phyloP scores from a whole-genome alignment of 2,888 invertebrate genomes.

The Tenodera sinensis region DNA sequence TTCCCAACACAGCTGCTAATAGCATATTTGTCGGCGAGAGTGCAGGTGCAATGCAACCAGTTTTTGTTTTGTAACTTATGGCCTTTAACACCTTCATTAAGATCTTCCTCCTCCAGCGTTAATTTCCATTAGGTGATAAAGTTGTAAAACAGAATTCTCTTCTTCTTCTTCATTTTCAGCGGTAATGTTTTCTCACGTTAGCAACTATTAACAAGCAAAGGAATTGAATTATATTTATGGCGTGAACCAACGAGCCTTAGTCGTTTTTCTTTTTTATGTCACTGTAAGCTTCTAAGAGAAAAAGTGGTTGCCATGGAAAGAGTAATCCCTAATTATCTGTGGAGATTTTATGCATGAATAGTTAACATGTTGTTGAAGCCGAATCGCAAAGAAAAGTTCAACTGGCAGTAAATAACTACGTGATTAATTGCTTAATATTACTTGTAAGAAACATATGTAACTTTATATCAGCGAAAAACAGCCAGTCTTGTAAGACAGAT shows the following conservation, averaged over 20 bases:
- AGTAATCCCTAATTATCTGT: background rate
- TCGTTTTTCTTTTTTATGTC: background rate
- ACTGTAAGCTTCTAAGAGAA: background rate
- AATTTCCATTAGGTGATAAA: background rate
- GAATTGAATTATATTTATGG: background rate
- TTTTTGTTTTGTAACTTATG: background rate
- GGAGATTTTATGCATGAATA: background rate
- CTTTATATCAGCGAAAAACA: too few species aligned
- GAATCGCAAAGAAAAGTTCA: too few species aligned
- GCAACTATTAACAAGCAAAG: background rate
- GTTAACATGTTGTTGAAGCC: too few species aligned
- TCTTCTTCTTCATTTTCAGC: background rate
- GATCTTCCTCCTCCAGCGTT: background rate
- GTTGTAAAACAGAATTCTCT: background rate
- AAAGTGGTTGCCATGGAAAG: background rate
- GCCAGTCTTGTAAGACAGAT: too few species aligned
- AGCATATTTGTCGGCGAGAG: background rate
- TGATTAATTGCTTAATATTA: too few species aligned
- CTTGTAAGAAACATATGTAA: too few species aligned
- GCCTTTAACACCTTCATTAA: background rate
- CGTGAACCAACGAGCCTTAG: background rate
- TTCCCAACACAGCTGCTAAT: background rate
- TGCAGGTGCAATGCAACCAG: background rate
- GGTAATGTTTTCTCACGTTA: background rate
- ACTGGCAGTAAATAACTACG: too few species aligned